Base-by-base conservation (phyloP, 2,113 vertebrate genomes). In the Catharus fuscescens region DNA sequence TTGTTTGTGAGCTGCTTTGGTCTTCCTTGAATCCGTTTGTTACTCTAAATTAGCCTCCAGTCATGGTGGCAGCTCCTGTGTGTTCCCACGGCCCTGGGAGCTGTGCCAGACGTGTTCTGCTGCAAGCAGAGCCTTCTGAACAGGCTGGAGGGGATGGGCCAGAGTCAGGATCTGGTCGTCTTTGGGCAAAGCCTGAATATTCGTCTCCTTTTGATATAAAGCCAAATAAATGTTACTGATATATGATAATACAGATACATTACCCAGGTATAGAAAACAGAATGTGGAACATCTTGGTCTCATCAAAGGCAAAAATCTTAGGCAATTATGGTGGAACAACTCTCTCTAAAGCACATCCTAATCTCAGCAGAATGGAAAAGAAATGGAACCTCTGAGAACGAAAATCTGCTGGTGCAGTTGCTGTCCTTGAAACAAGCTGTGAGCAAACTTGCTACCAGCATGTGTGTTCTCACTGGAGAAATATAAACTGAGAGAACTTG, bases 1-100 rank as follows among this genome's bases (percentile, higher is more conserved):
- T 95, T 89, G 59, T 85, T 81, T 91, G 54, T 70, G 62, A 70
- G 18, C 47, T 91, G 45, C 70, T 95, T 92, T 95, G 89, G 70
- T 90, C 74, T 82, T 95, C 78, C 76, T 88, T 82, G 62, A 56
- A 73, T 88, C 31, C 45, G 31, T 72, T 72, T 91, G 64, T 92
- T 94, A 40, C 71, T 93, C 66, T 80, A 66, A 88, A 91, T 85
- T 66, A 88, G 18, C 52, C 62, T 90, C 34, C 70, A 66, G 71
- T 36, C 26, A 4, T 73, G 82, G 82, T 88, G 88, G 93, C 50
- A 90, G 79, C 59, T 80, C 79, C n/a, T 57, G 45, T 54, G 66
- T 88, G 71, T 90, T 96, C 88, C 76, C 90, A 86, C 0, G 13
- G 78, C 59, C 40, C 71, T 21, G 15, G 85, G 62, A 94, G 34